Evolutionary conservation across 2,888 invertebrate genomes (phyloP), one percentile per base, ranked within the genome.

Genomic region (Colostygia pectinataria): DNA sequence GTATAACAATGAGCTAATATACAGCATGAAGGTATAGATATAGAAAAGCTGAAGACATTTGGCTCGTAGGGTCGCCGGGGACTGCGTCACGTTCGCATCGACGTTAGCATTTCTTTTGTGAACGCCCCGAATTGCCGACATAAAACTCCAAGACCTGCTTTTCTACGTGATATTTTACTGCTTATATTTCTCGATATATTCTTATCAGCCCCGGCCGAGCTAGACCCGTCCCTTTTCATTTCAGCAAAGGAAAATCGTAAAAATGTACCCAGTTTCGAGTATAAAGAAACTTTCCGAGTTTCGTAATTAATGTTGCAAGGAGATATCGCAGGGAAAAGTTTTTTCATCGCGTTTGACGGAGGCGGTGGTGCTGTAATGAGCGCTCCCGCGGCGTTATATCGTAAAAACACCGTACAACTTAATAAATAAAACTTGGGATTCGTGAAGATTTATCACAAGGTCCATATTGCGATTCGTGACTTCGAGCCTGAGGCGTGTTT

Each of bases 381-480:
- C 74, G 77, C 81, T 78, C 85, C 84, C 77, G 79, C 80, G 74
- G 82, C 77, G 82, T 72, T 66, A 70, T 74, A 66, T 86, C 90
- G 83, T 89, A 89, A 90, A 87, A 88, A 83, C 80, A 78, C 76
- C 83, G 80, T 83, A 87, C 88, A 88, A 85, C 90, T 90, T 89
- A 89, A 90, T 90, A 88, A 88, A 88, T 88, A 86, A 86, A 86
- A 79, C 70, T 57, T 80, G 80, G 83, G 75, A 84, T 87, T 83
- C 75, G 75, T 74, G 77, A 85, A 88, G 87, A 90, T 89, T 89
- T 89, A 89, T 87, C 83, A 71, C 79, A 68, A 75, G 70, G 63
- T 61, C 75, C 74, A 75, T 80, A 83, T 83, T 83, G 83, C 81
- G 74, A 81, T 78, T 81, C 80, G 78, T 83, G 79, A 73, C 71